These are phyloP conservation scores for Therioaphis trifolii DNA, from an alignment of 2,888 invertebrate species.

Conservation along the genomic window DNA sequence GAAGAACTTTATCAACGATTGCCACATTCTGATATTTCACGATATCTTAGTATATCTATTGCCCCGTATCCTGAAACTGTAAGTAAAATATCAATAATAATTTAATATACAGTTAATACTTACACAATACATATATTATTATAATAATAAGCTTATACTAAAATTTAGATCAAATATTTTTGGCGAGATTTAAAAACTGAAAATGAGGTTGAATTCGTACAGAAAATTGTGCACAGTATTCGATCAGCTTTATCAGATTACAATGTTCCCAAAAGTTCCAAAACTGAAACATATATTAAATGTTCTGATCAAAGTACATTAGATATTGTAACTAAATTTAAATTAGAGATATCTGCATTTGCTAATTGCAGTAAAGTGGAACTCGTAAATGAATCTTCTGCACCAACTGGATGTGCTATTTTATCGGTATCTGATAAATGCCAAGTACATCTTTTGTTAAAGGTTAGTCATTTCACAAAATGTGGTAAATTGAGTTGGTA, in stretches of 20 bases:
- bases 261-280: conserved; percentile 89
- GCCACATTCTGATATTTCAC: conserved; percentile 74
- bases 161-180: conserved; percentile 70
- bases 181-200: conserved; percentile 84
- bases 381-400: conserved; percentile 70
- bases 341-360: conserved; percentile 75
- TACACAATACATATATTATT: neutral
- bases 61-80: conserved; percentile 83
- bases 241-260: conserved; percentile 93
- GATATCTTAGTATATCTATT: conserved; percentile 85
- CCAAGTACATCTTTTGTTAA: conserved; percentile 86
- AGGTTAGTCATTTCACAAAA: conserved; percentile 71
- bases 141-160: neutral
- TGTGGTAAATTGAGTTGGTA: neutral
- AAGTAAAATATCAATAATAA: conserved; percentile 61
- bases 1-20: conserved; percentile 95
- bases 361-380: conserved; percentile 78
- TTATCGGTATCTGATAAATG: conserved; percentile 89
- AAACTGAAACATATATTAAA: conserved; percentile 76
- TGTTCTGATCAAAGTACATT: conserved; percentile 73
- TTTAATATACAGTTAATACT: conserved; percentile 3
- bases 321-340: conserved; percentile 71
- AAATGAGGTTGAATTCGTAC: conserved; percentile 85
- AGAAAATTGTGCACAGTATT: conserved; percentile 86
- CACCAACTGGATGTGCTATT: conserved; percentile 82